Conservation (phyloP, 2,113 vertebrate genomes). For the Eublepharis macularius region DNA sequence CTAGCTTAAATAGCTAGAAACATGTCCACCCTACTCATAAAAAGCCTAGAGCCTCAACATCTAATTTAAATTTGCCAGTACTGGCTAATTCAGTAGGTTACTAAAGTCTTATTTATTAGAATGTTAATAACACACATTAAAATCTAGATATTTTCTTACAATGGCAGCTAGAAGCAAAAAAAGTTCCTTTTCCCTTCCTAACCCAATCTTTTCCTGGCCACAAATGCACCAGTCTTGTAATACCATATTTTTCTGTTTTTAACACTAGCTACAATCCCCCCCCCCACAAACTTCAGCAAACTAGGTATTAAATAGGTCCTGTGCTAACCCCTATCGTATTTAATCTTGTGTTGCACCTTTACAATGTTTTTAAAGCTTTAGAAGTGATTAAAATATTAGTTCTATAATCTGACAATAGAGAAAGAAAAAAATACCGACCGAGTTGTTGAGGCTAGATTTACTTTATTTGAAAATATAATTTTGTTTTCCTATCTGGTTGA, state of each 20-base stretch:
- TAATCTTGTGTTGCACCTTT: neutral
- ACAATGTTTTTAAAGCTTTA: neutral
- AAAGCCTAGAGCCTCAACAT: neutral
- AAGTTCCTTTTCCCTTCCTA: neutral
- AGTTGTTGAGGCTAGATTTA: neutral
- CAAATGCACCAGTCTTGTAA: neutral
- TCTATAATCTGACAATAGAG: neutral
- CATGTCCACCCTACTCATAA: neutral
- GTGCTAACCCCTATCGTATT: neutral
- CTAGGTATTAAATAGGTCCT: neutral
- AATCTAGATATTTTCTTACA: neutral
- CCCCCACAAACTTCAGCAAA: neutral
- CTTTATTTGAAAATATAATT: neutral
- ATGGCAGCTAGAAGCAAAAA: neutral
- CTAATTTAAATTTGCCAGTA: neutral
- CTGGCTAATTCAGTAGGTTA: neutral
- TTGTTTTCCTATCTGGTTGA: conserved; percentile 2
- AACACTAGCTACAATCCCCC: neutral
- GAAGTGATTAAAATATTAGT: neutral
- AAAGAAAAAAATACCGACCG: too few species aligned
- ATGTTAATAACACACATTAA: neutral
- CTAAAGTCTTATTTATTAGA: neutral
- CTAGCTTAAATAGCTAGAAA: neutral
- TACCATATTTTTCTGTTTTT: conserved; percentile 1
- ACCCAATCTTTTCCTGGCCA: neutral